Percentiles rank a stretch among this genome's conserved stretches.
Evolutionary conservation across 2,797 vertebrate genomes (phyloP).

Genomic region (Toxotes lorentzi): DNA sequence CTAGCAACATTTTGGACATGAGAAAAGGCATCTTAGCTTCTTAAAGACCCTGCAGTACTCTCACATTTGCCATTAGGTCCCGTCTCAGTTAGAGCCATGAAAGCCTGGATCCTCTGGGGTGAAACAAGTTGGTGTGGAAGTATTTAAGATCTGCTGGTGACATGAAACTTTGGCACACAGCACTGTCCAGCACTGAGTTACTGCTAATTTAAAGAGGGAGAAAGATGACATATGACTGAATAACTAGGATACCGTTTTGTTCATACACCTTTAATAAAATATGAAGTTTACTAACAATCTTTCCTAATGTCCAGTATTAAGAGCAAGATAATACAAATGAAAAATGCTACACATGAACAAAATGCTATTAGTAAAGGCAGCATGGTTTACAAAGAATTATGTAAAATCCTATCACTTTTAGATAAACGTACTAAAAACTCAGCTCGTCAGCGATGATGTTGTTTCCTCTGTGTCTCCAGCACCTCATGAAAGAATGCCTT

Average conservation of each 20-base stretch:
- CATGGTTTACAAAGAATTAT: conserved; percentile 34
- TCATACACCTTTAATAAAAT: conserved; percentile 50
- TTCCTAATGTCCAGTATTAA: conserved; percentile 28
- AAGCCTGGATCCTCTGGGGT: not conserved
- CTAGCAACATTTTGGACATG: not conserved
- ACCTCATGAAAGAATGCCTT: not conserved
- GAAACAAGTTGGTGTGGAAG: not conserved
- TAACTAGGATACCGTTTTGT: not conserved
- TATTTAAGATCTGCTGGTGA: not conserved
- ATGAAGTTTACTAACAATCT: conserved; percentile 1
- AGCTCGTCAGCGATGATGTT: not conserved
- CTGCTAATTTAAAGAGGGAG: not conserved
- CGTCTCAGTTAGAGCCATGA: not conserved
- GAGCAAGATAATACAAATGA: conserved; percentile 24
- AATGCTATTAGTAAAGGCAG: conserved; percentile 49
- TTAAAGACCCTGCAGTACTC: not conserved
- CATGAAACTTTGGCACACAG: not conserved
- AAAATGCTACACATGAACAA: conserved; percentile 23
- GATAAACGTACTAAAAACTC: not conserved
- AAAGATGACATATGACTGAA: not conserved
- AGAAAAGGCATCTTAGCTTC: not conserved
- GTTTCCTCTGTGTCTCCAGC: not conserved
- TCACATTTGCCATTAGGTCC: not conserved
- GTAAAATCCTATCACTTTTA: conserved; percentile 2
- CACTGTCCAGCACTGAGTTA: no score